Percentiles rank a stretch among this genome's conserved stretches.
Evolutionary conservation across 2,797 vertebrate species (phyloP).

Genomic region (Pangasius larnaudii): DNA sequence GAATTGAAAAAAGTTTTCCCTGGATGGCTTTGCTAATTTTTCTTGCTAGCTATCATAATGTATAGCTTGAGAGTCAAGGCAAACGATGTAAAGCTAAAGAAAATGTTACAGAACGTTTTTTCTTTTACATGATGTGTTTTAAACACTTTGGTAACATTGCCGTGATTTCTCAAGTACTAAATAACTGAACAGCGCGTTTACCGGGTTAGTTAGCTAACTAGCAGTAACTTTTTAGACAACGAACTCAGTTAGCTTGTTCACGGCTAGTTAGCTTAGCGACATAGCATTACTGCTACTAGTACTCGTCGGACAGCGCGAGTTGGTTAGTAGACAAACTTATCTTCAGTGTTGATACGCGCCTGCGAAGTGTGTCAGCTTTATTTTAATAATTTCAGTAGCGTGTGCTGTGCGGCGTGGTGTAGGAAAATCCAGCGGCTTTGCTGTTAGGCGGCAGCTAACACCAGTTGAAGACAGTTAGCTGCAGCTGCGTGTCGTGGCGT

Average conservation of each 20-base stretch:
- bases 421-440: slow-evolving; percentile 8
- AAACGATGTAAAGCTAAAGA: not conserved
- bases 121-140: not conserved
- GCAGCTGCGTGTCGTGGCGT: slow-evolving; percentile 53
- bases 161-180: not conserved
- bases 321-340: not conserved
- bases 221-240: slow-evolving; percentile 19
- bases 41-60: slow-evolving; percentile 58
- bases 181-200: not conserved
- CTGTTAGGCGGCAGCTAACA: not conserved
- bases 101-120: not conserved
- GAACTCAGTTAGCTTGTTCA: not conserved
- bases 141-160: not conserved
- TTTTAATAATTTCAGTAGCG: not conserved
- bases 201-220: not conserved
- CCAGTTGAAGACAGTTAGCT: slow-evolving; percentile 31
- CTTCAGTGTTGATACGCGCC: not conserved
- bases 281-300: not conserved
- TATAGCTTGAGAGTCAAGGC: slow-evolving; percentile 20
- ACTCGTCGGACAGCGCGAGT: not conserved
- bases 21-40: slow-evolving; percentile 42
- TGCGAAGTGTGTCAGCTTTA: not conserved
- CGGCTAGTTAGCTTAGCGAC: slow-evolving; percentile 27
- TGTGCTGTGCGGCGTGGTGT: not conserved
- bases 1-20: slow-evolving; percentile 72